A percentile compares a stretch with the other conserved stretches of the same genome.
Conservation (phyloP, 1,140 invertebrate genomes). For the Theocolax elegans region DNA sequence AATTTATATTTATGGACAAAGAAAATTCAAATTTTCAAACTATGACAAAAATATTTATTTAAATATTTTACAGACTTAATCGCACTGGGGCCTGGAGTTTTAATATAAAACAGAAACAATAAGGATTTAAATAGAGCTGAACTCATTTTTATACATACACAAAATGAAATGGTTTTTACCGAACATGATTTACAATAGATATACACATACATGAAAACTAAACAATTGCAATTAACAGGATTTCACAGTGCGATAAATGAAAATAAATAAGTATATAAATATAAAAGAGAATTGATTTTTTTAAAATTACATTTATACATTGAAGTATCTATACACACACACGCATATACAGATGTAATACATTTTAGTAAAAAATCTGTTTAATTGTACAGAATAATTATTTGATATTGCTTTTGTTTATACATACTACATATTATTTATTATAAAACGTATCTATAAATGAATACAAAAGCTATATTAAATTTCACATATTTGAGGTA, state of each 20-base stretch:
- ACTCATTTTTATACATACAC: neutral
- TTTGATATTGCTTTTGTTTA: too few relatives aligned
- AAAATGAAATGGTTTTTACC: constrained; percentile 9
- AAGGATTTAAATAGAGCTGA: neutral
- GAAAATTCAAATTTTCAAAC: too few relatives aligned
- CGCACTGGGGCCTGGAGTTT: constrained; percentile 2
- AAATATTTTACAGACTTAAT: constrained; percentile 22
- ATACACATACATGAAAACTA: too few relatives aligned
- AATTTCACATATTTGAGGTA: too few relatives aligned
- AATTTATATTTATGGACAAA: constrained; percentile 35
- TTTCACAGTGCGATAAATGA: constrained; percentile 8
- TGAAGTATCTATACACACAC: neutral
- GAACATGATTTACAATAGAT: neutral
- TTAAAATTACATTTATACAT: constrained; percentile 5
- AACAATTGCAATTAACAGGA: neutral
- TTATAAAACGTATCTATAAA: too few relatives aligned
- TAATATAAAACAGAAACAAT: neutral
- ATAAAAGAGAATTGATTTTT: neutral
- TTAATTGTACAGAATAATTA: too few relatives aligned
- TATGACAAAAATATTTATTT: constrained; percentile 25
- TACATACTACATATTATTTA: too few relatives aligned
- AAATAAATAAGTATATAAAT: constrained; percentile 10
- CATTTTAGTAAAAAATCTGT: neutral
- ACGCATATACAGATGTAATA: too few relatives aligned
- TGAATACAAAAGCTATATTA: too few relatives aligned